Evolutionary conservation across 2,113 vertebrate species (phyloP).

Genomic region (Lutjanus erythropterus): DNA sequence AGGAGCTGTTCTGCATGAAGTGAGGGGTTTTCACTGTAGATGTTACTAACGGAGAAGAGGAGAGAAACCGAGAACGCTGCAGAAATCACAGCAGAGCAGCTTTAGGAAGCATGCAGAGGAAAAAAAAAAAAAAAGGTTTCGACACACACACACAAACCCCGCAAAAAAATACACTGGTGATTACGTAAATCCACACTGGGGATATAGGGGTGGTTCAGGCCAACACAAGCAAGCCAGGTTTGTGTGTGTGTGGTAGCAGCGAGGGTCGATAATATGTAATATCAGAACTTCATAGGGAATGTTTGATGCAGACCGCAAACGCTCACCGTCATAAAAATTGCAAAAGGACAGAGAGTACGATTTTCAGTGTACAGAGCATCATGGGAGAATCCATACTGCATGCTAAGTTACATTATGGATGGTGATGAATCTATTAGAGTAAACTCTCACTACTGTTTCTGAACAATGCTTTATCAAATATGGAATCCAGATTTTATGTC

Average conservation of each 20-base stretch:
- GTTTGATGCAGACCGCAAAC: neutral
- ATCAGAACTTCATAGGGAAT: conserved; percentile 11
- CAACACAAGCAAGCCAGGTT: neutral
- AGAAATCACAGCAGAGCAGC: conserved; percentile 31
- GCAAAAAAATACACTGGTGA: conserved; percentile 33
- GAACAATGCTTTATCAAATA: neutral
- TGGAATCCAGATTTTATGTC: neutral
- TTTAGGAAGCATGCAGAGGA: conserved; percentile 13
- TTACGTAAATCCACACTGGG: conserved; percentile 57
- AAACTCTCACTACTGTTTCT: neutral
- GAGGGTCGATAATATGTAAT: neutral
- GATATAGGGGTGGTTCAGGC: conserved; percentile 16
- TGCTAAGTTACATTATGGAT: neutral
- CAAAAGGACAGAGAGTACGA: neutral
- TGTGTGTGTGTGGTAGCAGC: neutral
- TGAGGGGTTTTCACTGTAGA: conserved; percentile 15
- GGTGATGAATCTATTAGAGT: neutral
- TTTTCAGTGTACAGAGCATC: neutral
- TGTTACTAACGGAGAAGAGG: neutral
- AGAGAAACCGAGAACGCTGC: conserved; percentile 12
- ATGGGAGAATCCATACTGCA: neutral
- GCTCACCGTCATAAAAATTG: neutral
- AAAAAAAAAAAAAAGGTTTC: conserved; percentile 22
- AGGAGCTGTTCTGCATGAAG: conserved; percentile 19
- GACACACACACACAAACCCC: conserved; percentile 17